Conservation (phyloP, 2,113 vertebrate species). For the Solea solea region DNA sequence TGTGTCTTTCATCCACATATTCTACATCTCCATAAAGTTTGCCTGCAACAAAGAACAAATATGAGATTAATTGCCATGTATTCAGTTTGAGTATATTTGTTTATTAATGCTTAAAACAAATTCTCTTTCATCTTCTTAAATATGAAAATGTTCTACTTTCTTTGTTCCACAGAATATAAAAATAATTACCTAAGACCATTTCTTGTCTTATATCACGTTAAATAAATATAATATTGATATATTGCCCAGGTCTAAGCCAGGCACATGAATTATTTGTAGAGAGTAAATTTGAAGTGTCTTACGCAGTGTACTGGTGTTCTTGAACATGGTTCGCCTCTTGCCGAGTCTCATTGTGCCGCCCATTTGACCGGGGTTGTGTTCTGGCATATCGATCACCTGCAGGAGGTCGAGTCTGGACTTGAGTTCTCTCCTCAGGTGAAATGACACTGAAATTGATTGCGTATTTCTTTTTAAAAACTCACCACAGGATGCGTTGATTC, state of each 20-base stretch:
- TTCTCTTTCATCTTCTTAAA: too few species aligned
- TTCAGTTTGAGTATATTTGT: too few species aligned
- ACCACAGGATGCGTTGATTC: constrained; percentile 93
- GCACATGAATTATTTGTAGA: background rate
- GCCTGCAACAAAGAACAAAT: constrained; percentile 79
- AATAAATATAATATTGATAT: too few species aligned
- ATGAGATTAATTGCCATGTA: constrained; percentile 83
- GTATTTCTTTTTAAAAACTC: constrained; percentile 53
- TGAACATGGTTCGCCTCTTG: constrained; percentile 94
- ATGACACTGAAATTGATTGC: background rate
- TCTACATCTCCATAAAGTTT: constrained; percentile 91
- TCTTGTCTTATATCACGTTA: background rate
- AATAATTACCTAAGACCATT: too few species aligned
- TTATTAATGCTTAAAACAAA: too few species aligned
- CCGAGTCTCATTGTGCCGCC: constrained; percentile 97
- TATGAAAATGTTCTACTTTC: too few species aligned
- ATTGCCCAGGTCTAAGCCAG: too few species aligned
- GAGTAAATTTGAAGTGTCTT: constrained; percentile 50
- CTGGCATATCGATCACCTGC: constrained; percentile 98
- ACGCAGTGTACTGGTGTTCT: constrained; percentile 90
- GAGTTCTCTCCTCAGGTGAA: background rate
- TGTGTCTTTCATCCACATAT: constrained; percentile 92
- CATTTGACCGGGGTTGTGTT: constrained; percentile 97
- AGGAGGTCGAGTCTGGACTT: background rate
- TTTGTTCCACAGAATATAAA: too few species aligned